Evolutionary conservation across 2,888 invertebrate species (phyloP).

Genomic region (Cistogaster globosa): DNA sequence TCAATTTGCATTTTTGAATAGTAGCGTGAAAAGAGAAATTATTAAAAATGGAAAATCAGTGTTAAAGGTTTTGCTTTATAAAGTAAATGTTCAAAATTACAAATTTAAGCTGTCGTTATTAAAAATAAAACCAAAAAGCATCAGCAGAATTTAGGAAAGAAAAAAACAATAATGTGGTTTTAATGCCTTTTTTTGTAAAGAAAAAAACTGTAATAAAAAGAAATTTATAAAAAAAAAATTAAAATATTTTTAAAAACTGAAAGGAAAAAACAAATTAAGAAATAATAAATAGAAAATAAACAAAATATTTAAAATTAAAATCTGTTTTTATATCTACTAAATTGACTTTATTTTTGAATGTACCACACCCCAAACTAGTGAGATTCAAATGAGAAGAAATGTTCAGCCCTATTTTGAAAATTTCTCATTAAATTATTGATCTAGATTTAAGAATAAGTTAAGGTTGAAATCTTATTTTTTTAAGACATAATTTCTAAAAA

Average conservation of each 20-base stretch:
- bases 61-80: constrained; percentile 22
- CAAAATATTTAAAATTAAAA: background rate
- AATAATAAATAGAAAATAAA: constrained; percentile 22
- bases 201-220: constrained; percentile 69
- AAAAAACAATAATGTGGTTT: constrained; percentile 1
- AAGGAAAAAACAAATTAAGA: constrained; percentile 43
- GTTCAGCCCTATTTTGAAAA: too few species aligned
- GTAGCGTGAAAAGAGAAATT: constrained; percentile 63
- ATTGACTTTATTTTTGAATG: background rate
- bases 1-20: constrained; percentile 41
- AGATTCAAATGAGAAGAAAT: background rate
- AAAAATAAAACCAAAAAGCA: constrained; percentile 50
- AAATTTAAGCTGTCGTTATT: background rate
- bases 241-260: constrained; percentile 61
- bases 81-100: background rate
- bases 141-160: constrained; percentile 24
- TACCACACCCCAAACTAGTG: background rate
- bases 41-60: constrained; percentile 40
- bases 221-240: constrained; percentile 59
- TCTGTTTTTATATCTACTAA: background rate
- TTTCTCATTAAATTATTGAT: too few species aligned
- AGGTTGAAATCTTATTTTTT: too few species aligned
- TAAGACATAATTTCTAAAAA: too few species aligned
- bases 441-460: too few species aligned
- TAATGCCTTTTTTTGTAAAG: constrained; percentile 26